Evolutionary conservation across 2,888 invertebrate genomes (phyloP).

Genomic region (Phengaris alcon): DNA sequence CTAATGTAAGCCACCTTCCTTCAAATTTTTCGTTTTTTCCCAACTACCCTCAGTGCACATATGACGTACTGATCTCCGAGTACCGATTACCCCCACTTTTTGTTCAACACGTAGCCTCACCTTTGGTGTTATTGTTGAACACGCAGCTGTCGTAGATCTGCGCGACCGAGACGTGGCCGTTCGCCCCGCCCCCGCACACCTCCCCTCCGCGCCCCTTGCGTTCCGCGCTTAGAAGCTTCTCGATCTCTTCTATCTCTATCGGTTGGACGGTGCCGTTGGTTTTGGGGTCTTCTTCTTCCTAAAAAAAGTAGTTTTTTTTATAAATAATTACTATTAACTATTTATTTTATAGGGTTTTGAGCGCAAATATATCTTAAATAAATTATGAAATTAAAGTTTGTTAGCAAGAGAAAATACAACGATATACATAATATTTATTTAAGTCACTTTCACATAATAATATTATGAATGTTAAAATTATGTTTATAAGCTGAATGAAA

Average conservation of each 20-base stretch:
- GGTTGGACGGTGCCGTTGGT: constrained; percentile 57
- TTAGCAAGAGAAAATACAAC: too few species aligned
- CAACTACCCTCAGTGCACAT: too few species aligned
- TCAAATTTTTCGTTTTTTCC: too few species aligned
- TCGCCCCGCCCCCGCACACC: constrained; percentile 51
- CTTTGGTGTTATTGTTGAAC: constrained; percentile 71
- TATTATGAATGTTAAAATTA: too few species aligned
- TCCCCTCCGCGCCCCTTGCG: constrained; percentile 59
- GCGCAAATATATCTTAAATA: too few species aligned
- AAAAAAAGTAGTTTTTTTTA: background rate
- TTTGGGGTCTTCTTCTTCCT: constrained; percentile 50
- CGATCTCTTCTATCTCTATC: constrained; percentile 75
- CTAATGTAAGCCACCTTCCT: too few species aligned
- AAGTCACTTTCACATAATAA: too few species aligned
- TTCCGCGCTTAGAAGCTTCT: constrained; percentile 63
- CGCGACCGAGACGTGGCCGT: constrained; percentile 58
- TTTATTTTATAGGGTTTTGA: too few species aligned
- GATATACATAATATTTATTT: too few species aligned
- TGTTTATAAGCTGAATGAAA: too few species aligned
- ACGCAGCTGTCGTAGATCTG: constrained; percentile 68
- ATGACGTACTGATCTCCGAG: background rate
- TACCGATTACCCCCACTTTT: background rate
- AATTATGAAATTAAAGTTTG: too few species aligned
- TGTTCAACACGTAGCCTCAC: constrained; percentile 42
- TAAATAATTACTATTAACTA: too few species aligned